Evolutionary conservation across 2,113 vertebrate genomes (phyloP).

Genomic region (Marcusenius ussheri): DNA sequence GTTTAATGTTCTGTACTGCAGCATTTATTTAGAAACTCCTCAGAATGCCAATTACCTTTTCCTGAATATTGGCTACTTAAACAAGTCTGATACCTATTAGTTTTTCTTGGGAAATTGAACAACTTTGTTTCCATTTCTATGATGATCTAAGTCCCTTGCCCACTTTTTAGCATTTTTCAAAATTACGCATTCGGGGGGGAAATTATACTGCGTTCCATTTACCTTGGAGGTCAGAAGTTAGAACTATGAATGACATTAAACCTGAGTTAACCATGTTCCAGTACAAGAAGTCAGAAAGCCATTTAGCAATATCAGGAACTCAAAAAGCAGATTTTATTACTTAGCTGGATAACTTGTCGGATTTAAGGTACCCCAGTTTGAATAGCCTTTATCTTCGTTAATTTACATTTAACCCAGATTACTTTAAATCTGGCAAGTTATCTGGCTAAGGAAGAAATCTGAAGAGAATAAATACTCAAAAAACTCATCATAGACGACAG

Average conservation of each 20-base stretch:
- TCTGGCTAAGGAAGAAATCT: not conserved
- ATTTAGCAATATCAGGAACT: not conserved
- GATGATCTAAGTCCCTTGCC: not conserved
- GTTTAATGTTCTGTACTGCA: not conserved
- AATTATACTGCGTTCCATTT: not conserved
- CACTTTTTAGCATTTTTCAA: not conserved
- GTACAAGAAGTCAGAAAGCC: not conserved
- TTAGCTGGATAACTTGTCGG: not conserved
- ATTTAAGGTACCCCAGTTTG: not conserved
- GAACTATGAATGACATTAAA: not conserved
- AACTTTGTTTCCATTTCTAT: not conserved
- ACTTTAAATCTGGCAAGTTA: not conserved
- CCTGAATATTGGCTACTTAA: not conserved
- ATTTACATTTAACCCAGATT: not conserved
- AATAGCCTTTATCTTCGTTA: not conserved
- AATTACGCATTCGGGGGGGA: not conserved
- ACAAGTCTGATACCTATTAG: not conserved
- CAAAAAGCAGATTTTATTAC: not conserved
- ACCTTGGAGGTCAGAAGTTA: not conserved
- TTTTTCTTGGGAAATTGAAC: not conserved
- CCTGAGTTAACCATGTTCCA: not conserved
- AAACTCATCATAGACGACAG: no score
- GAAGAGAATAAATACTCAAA: no score
- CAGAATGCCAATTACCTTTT: not conserved
- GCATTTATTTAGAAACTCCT: not conserved